Evolutionary conservation across 2,888 invertebrate genomes (phyloP).

Genomic region (Euclidia mi): DNA sequence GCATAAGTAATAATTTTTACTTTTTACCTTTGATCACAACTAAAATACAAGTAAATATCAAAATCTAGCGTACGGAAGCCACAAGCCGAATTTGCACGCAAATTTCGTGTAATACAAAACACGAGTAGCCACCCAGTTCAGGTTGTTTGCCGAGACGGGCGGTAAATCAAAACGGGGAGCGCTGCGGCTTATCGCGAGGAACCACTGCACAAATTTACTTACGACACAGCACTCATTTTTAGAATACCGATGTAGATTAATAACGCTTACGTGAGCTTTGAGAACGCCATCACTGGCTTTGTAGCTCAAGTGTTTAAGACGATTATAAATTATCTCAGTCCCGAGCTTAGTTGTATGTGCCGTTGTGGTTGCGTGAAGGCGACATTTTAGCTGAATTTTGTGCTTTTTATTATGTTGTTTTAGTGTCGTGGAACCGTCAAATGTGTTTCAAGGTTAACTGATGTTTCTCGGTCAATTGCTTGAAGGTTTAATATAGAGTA

Average conservation of each 20-base stretch:
- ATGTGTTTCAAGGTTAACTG: too few species aligned
- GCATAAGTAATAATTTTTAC: too few species aligned
- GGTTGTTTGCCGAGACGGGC: slow-evolving; percentile 50
- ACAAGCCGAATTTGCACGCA: background rate
- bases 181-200: slow-evolving; percentile 47
- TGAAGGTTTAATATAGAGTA: too few species aligned
- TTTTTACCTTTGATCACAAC: too few species aligned
- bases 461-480: too few species aligned
- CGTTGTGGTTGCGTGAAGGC: too few species aligned
- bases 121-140: slow-evolving; percentile 32
- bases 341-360: too few species aligned
- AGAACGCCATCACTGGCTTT: slow-evolving; percentile 7
- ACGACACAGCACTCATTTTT: slow-evolving; percentile 17
- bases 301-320: background rate
- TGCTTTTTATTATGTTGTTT: too few species aligned
- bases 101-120: slow-evolving; percentile 35
- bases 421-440: too few species aligned
- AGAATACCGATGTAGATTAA: slow-evolving; percentile 13
- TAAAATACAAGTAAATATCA: too few species aligned
- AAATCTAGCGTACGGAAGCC: too few species aligned
- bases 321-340: slow-evolving; percentile 2
- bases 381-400: too few species aligned
- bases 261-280: slow-evolving; percentile 18
- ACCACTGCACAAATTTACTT: slow-evolving; percentile 30
- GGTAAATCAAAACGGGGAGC: slow-evolving; percentile 60